Percentiles rank a stretch among this genome's conserved stretches.
phyloP scores from a whole-genome alignment of 2,797 vertebrate genomes.

The Characodon lateralis region DNA sequence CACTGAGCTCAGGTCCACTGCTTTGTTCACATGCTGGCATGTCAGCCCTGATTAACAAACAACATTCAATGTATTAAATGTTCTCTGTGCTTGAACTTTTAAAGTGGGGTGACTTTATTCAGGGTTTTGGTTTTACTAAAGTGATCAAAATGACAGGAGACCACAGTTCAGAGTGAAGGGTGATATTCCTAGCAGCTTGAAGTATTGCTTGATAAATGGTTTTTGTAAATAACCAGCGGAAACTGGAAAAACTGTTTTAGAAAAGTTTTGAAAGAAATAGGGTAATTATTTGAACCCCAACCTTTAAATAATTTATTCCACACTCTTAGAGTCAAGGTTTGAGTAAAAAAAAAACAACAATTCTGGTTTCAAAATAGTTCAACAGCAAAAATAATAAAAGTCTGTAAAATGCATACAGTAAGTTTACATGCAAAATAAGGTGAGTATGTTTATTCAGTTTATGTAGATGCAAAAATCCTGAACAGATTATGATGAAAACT shows the following conservation, averaged over 20 bases:
- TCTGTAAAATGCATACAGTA: not conserved
- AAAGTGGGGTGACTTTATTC: not conserved
- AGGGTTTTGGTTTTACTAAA: constrained; percentile 6
- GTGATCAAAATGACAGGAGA: not conserved
- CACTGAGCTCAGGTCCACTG: constrained; percentile 90
- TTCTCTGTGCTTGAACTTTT: not conserved
- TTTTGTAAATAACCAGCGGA: not conserved
- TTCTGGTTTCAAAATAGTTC: not conserved
- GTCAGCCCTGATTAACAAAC: constrained; percentile 81
- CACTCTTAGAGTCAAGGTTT: not conserved
- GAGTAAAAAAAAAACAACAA: not conserved
- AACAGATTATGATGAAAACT: not conserved
- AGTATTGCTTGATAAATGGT: not conserved
- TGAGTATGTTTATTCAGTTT: not conserved
- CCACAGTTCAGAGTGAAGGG: not conserved
- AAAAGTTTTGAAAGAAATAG: not conserved
- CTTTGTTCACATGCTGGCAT: constrained; percentile 92
- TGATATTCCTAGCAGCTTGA: not conserved
- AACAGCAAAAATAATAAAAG: not conserved
- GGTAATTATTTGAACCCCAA: not conserved
- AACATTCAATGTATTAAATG: not conserved
- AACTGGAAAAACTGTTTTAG: not conserved
- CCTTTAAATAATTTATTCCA: not conserved
- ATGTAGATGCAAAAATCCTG: not conserved
- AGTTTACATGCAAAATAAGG: not conserved